Conservation (phyloP, 1,140 invertebrate genomes). For the Panagrolaimus sp. region DNA sequence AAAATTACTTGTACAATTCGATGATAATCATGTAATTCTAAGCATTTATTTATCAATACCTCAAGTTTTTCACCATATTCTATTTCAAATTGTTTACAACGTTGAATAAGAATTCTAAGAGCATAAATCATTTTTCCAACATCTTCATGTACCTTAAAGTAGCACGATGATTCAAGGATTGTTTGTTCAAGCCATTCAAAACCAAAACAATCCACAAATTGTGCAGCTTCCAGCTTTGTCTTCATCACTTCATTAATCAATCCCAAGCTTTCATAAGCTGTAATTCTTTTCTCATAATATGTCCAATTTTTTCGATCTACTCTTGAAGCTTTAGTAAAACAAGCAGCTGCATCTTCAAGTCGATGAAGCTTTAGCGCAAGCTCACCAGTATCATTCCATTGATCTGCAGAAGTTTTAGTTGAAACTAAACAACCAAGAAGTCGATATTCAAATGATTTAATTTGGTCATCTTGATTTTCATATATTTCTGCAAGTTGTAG, state of each 20-base stretch:
- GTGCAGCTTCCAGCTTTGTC: conserved; percentile 46
- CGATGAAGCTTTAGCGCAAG: conserved; percentile 33
- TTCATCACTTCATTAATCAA: conserved; percentile 43
- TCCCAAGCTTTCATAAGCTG: conserved; percentile 42
- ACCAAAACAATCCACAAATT: conserved; percentile 41
- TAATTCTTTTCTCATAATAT: conserved; percentile 52
- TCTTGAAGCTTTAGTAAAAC: conserved; percentile 29
- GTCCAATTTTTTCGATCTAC: conserved; percentile 46
- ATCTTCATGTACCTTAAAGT: no score
- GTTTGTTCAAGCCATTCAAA: conserved; percentile 46
- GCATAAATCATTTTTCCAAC: no score
- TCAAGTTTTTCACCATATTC: no score
- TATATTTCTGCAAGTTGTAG: conserved; percentile 48
- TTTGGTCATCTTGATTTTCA: conserved; percentile 29
- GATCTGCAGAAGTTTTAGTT: conserved; percentile 40
- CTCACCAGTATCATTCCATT: conserved; percentile 50
- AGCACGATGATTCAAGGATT: conserved; percentile 18
- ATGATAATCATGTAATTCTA: conserved; percentile 48
- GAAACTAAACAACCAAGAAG: conserved; percentile 43
- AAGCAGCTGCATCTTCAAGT: conserved; percentile 47
- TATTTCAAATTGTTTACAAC: no score
- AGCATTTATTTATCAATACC: neutral
- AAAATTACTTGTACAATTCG: conserved; percentile 43
- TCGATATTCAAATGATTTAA: conserved; percentile 45
- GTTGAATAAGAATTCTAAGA: no score